Evolutionary conservation across 2,888 invertebrate species (phyloP).

Genomic region (Clostera curtula): DNA sequence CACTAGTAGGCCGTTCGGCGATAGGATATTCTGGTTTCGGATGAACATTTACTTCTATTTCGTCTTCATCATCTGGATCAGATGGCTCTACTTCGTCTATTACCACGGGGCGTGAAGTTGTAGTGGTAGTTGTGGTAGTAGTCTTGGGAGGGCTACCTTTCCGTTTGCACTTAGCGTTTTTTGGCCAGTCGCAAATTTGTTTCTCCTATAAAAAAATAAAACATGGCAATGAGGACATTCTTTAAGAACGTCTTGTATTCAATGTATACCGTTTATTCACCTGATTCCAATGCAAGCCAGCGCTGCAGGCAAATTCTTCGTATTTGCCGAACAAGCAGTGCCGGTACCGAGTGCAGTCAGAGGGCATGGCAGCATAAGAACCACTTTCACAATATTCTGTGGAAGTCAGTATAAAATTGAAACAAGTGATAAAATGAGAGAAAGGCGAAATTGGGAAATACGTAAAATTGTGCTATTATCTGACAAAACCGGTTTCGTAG

Average conservation of each 20-base stretch:
- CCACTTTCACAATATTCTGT: constrained; percentile 75
- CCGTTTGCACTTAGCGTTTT: constrained; percentile 75
- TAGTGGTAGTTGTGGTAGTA: constrained; percentile 33
- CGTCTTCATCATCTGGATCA: constrained; percentile 13
- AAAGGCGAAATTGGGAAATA: neutral
- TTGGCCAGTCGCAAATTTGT: constrained; percentile 84
- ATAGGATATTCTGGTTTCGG: constrained; percentile 25
- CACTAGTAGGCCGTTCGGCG: constrained; percentile 44
- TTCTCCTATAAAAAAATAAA: constrained; percentile 50
- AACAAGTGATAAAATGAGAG: neutral
- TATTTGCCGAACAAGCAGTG: constrained; percentile 87
- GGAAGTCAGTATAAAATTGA: constrained; percentile 10
- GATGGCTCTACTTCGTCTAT: constrained; percentile 18
- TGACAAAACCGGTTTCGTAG: no score
- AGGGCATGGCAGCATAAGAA: constrained; percentile 77
- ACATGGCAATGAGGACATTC: no score
- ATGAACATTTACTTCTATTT: constrained; percentile 10
- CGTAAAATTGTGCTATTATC: neutral
- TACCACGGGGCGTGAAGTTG: constrained; percentile 25
- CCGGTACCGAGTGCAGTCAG: constrained; percentile 83
- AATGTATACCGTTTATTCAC: constrained; percentile 36
- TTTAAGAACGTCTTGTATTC: no score
- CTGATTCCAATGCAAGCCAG: constrained; percentile 83
- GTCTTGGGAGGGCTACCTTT: constrained; percentile 26
- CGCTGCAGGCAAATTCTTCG: constrained; percentile 81